Base-by-base conservation (phyloP, 2,888 invertebrate genomes). In the Acleris sparsana region DNA sequence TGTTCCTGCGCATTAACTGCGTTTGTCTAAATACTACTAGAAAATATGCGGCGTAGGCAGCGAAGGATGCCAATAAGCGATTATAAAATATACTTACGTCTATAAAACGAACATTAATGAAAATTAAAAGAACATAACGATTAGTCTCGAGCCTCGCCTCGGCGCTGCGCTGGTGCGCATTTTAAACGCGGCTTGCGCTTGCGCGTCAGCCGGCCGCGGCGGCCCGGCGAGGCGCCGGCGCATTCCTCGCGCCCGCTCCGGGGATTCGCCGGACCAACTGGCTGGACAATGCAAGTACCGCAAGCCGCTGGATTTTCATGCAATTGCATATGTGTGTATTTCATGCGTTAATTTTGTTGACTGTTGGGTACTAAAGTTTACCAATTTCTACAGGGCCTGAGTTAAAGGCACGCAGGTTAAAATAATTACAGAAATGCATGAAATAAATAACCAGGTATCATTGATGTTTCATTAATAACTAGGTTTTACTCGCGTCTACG, bases 211-310 rank as follows among this genome's bases (percentile, higher is more conserved):
- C 61, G 33, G 7, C 7, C 7, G 29, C 61, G 33, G 7, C 7
- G 29, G 29, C 7, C 29, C 29, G 29, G 9, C 29, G 29, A 7
- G 29, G 29, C 29, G 57, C 49, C 61, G 33, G 55, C 59, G 49
- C 57, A 65, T 69, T 66, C 69, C 69, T 48, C 61, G 43, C 44
- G 48, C 49, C 39, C 57, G 62, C 69, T 70, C 67, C 63, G 59
- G 71, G 67, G 70, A 68, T 69, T 64, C 56, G 69, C 69, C 60
- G 66, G 72, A 58, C 71, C 67, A 67, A 66, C 71, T 68, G 68
- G 71, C 71, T 68, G 68, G 71, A 76, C 78, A 77, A 76, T 73
- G 71, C 71, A 56, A 72, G 75, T 74, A 74, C 76, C 75, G 75
- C 74, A 77, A 74, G 70, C 70, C 63, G 69, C 70, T 68, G 64